phyloP scores from a whole-genome alignment of 2,113 vertebrate genomes.

The Centropristis striata region DNA sequence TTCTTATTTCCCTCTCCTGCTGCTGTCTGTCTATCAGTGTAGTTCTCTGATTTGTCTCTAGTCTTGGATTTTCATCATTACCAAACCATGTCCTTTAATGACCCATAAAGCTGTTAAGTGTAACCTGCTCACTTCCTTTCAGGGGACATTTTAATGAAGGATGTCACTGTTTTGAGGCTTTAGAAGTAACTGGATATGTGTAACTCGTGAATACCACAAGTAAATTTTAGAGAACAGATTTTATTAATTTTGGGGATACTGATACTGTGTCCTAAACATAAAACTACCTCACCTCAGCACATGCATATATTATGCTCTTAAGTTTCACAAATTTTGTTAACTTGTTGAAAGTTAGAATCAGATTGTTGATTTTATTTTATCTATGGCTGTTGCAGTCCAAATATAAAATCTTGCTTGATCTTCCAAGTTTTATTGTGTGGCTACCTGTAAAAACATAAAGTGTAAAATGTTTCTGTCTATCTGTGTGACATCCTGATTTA shows the following conservation, averaged over 20 bases:
- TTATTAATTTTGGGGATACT: not conserved
- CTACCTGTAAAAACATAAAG: not conserved
- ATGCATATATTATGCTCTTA: not conserved
- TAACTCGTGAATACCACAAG: not conserved
- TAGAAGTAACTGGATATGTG: not conserved
- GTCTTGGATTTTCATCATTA: constrained; percentile 17
- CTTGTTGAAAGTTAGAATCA: not conserved
- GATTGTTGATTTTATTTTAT: not conserved
- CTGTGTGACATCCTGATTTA: constrained; percentile 41
- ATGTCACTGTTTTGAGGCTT: constrained; percentile 28
- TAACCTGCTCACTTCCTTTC: constrained; percentile 21
- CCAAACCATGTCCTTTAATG: constrained; percentile 26
- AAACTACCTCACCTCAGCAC: not conserved
- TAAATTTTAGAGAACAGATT: not conserved
- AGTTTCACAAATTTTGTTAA: not conserved
- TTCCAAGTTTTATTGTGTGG: not conserved
- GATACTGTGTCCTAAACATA: not conserved
- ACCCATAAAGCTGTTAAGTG: constrained; percentile 22
- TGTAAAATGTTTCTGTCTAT: not conserved
- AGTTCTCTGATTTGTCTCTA: constrained; percentile 22
- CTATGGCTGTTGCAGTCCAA: not conserved
- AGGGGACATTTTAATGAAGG: constrained; percentile 50
- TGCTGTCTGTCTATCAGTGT: constrained; percentile 58
- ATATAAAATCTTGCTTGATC: not conserved
- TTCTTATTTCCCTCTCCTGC: constrained; percentile 43